These are phyloP conservation scores for Drosophila atroscutellata DNA, from an alignment of 2,888 invertebrate genomes.

Conservation along the genomic window DNA sequence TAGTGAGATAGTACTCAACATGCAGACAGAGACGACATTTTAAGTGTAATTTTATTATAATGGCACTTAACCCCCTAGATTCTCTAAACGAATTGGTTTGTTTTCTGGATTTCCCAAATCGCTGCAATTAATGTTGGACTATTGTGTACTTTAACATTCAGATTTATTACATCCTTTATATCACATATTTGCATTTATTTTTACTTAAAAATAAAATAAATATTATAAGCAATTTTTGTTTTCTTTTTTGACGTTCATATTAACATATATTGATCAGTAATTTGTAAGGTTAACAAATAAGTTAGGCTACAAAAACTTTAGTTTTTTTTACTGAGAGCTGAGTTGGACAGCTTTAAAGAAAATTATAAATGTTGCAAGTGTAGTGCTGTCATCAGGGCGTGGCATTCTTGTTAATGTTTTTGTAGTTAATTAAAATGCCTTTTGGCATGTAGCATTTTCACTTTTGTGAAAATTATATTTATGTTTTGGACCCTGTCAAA, in stretches of 20 bases:
- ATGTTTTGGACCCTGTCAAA: slow-evolving; percentile 24
- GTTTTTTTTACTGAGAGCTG: background rate
- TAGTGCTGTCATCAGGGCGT: slow-evolving; percentile 35
- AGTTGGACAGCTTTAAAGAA: slow-evolving; percentile 9
- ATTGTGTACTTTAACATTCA: background rate
- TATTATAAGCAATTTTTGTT: background rate
- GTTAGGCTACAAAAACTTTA: background rate
- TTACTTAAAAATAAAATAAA: background rate
- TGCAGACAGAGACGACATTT: background rate
- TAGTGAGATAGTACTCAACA: background rate
- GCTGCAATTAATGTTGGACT: background rate
- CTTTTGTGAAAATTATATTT: slow-evolving; percentile 50
- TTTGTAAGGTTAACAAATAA: background rate
- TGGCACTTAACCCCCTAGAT: background rate
- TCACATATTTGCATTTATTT: background rate
- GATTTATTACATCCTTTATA: background rate
- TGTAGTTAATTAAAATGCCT: slow-evolving; percentile 66
- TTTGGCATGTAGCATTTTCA: slow-evolving; percentile 41
- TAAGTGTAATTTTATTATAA: background rate
- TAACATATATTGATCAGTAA: background rate
- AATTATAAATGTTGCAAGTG: slow-evolving; percentile 43
- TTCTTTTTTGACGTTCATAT: background rate
- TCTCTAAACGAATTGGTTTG: background rate
- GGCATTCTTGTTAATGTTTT: slow-evolving; percentile 58
- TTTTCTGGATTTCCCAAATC: background rate